Base-by-base conservation (phyloP, 2,888 invertebrate genomes). In the Drosophila eohydei region DNA sequence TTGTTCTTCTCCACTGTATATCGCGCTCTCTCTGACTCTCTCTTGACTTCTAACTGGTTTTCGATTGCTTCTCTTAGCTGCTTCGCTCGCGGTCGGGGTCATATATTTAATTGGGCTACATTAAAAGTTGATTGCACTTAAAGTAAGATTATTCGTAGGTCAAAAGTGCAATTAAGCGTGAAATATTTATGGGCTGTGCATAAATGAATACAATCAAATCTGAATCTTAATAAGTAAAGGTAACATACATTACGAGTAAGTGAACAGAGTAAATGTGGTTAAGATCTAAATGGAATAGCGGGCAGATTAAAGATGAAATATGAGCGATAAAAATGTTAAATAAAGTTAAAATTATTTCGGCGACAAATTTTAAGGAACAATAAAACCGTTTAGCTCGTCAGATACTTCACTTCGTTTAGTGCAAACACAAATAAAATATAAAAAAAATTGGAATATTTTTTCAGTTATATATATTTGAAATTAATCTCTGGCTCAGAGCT, bases 31-130 rank as follows among this genome's bases (percentile, higher is more conserved):
- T 41, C 26, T 26, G 26, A 7, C 30, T n/a, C 9, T 14, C 11
- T 12, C 12, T 21, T n/a, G 50, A 48, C 26, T 48, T 36, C n/a
- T 55, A 85, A 88, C 88, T 62, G 71, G 83, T 87, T 82, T 81
- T 9, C 2, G 32, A 26, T 48, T 4, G 38, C 8, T 26, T 65
- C 28, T 12, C 28, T 48, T 28, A 11, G 28, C n/a, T 16, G 34
- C 3, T 48, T 32, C 30, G 32, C 21, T 16, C 26, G 7, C 8
- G 11, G 6, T 6, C 54, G 34, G 41, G 51, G 32, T 36, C 30
- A 46, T 36, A 34, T 67, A 48, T 78, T 60, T 84, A 62, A 71
- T 56, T 59, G 12, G 52, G 55, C 34, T 65, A 68, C 48, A 58
- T 54, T 48, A 12, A 14, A 36, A 54, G 72, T 72, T 64, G 36